These are phyloP conservation scores for Spodoptera litura DNA, from an alignment of 1,140 invertebrate species.

Conservation along the genomic window DNA sequence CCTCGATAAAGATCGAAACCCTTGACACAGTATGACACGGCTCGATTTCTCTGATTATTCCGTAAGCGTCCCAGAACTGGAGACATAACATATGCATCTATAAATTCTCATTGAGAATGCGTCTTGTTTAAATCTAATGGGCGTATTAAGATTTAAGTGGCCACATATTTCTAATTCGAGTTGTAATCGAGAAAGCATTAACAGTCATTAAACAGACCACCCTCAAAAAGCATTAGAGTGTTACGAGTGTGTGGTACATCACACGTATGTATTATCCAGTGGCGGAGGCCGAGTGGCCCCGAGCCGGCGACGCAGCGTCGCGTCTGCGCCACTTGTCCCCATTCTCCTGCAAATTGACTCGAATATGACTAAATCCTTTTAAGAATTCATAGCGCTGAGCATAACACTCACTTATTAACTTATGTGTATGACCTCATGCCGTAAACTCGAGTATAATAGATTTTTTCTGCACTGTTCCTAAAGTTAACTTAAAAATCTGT, in stretches of 20 bases:
- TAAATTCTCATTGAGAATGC: slow-evolving; percentile 15
- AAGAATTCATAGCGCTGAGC: slow-evolving; percentile 66
- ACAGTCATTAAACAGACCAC: slow-evolving; percentile 54
- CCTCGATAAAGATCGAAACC: slow-evolving; percentile 18
- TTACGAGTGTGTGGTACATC: slow-evolving; percentile 55
- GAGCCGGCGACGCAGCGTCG: slow-evolving; percentile 70
- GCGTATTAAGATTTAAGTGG: slow-evolving; percentile 36
- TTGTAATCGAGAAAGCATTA: slow-evolving; percentile 52
- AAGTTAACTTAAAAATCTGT: background rate
- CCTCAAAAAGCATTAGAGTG: slow-evolving; percentile 59
- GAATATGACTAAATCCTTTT: slow-evolving; percentile 81
- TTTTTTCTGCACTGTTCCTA: slow-evolving; percentile 27
- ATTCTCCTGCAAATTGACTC: slow-evolving; percentile 77
- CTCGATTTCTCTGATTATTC: slow-evolving; percentile 17
- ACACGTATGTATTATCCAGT: slow-evolving; percentile 45
- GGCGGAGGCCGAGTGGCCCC: slow-evolving; percentile 33
- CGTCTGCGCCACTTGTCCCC: slow-evolving; percentile 73
- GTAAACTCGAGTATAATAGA: slow-evolving; percentile 49
- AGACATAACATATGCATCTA: background rate
- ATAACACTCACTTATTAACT: slow-evolving; percentile 63
- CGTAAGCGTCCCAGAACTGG: background rate
- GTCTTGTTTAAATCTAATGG: slow-evolving; percentile 21
- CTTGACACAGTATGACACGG: slow-evolving; percentile 15
- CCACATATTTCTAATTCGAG: slow-evolving; percentile 33
- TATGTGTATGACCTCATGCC: slow-evolving; percentile 66